Conservation (phyloP, 2,113 vertebrate species). For the Protobothrops mucrosquamatus region DNA sequence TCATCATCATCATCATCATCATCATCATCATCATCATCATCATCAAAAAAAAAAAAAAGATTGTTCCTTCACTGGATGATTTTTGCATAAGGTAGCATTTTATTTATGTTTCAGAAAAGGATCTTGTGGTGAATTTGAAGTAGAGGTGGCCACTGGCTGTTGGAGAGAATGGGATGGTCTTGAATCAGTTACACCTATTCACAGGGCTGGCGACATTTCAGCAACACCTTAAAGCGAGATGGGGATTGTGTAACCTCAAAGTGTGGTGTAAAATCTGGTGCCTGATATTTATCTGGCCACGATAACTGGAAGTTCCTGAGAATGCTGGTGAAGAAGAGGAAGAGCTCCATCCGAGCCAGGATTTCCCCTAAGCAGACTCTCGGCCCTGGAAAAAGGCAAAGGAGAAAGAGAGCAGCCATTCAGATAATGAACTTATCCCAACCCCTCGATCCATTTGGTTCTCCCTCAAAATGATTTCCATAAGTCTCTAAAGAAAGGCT, state of each 20-base stretch:
- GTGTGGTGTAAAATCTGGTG: conserved; percentile 48
- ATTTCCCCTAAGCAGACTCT: conserved; percentile 81
- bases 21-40: no score
- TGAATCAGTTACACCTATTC: neutral
- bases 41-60: no score
- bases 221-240: conserved; percentile 49
- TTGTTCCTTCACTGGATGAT: no score
- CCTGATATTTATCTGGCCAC: conserved; percentile 43
- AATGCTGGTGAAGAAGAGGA: conserved; percentile 78
- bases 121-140: no score
- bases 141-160: no score
- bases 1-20: no score
- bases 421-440: neutral
- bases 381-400: conserved; percentile 64
- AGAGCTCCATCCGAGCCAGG: conserved; percentile 81
- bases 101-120: no score
- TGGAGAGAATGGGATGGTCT: neutral
- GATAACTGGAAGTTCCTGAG: conserved; percentile 78
- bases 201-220: conserved; percentile 8
- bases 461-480: no score
- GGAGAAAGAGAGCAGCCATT: neutral
- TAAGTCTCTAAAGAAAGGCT: no score
- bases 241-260: conserved; percentile 39
- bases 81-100: no score
- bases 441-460: no score